These are phyloP conservation scores for Luperina nickerlii DNA, from an alignment of 2,888 invertebrate genomes.

Conservation along the genomic window DNA sequence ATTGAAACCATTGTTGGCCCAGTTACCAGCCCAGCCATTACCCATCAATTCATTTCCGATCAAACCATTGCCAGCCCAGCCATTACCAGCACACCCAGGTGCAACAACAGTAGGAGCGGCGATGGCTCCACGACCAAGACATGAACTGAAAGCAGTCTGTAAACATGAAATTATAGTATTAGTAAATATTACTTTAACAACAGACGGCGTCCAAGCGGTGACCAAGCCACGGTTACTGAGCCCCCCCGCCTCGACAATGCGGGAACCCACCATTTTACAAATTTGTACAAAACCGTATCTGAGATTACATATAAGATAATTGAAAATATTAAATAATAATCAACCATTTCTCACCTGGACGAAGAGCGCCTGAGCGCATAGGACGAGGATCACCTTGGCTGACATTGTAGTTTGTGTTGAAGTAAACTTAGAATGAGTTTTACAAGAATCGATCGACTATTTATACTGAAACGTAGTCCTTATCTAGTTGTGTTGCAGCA, in stretches of 20 bases:
- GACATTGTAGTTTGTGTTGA: constrained; percentile 4
- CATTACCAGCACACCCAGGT: too few relatives aligned
- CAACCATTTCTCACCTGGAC: constrained; percentile 23
- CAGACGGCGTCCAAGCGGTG: too few relatives aligned
- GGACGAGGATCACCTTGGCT: constrained; percentile 25
- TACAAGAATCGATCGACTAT: background rate
- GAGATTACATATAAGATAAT: too few relatives aligned
- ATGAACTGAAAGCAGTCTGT: constrained; percentile 3
- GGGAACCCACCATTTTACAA: too few relatives aligned
- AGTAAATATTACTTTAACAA: background rate
- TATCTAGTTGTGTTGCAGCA: constrained; percentile 9
- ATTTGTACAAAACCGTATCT: too few relatives aligned
- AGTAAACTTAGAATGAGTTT: background rate
- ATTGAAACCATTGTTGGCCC: background rate
- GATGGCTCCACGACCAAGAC: constrained; percentile 6
- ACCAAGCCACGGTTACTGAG: too few relatives aligned
- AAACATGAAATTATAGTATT: background rate
- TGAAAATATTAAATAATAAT: too few relatives aligned
- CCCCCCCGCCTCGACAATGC: too few relatives aligned
- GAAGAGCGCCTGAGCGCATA: constrained; percentile 24
- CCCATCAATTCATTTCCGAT: background rate
- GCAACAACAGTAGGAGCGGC: too few relatives aligned
- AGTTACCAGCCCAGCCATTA: constrained; percentile 1
- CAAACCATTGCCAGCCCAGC: too few relatives aligned
- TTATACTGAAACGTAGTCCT: too few relatives aligned